phyloP scores from a whole-genome alignment of 2,797 vertebrate genomes.

The Muraenolepis orangiensis region DNA sequence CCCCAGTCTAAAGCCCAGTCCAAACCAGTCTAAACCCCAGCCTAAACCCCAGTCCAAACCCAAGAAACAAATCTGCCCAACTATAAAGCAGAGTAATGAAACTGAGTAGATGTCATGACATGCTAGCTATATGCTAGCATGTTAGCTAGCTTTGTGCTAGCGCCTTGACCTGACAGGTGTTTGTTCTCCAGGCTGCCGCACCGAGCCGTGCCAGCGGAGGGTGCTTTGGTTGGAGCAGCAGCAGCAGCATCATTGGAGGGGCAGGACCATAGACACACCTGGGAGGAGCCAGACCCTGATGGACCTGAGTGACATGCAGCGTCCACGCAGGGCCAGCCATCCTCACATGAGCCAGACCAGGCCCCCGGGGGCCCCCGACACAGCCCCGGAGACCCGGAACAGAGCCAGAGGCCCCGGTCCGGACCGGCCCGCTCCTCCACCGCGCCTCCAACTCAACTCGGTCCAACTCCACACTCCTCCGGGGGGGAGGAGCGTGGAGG shows the following conservation, averaged over 20 bases:
- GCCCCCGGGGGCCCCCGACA: constrained; percentile 2
- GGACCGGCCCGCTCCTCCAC: background rate
- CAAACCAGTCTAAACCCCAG: too few relatives aligned
- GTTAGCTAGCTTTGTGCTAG: background rate
- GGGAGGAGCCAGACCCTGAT: constrained; percentile 60
- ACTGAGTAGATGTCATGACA: too few relatives aligned
- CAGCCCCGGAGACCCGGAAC: constrained; percentile 39
- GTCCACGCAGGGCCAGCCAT: constrained; percentile 62
- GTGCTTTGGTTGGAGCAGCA: constrained; percentile 61
- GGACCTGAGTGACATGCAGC: constrained; percentile 55
- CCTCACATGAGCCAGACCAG: constrained; percentile 44
- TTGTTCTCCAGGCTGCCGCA: constrained; percentile 55
- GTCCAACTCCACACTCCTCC: background rate
- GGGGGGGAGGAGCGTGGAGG: constrained; percentile 1
- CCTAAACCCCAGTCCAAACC: too few relatives aligned
- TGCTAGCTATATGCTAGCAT: background rate
- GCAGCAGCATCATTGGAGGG: constrained; percentile 45
- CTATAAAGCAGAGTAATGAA: too few relatives aligned
- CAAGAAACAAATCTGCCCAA: too few relatives aligned
- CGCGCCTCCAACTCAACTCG: background rate
- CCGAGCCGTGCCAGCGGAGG: constrained; percentile 69
- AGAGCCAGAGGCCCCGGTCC: constrained; percentile 60
- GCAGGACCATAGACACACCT: constrained; percentile 40
- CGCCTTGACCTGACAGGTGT: background rate
- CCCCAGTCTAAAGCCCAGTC: too few relatives aligned